phyloP scores from a whole-genome alignment of 2,113 vertebrate species.

The Neogale vison region DNA sequence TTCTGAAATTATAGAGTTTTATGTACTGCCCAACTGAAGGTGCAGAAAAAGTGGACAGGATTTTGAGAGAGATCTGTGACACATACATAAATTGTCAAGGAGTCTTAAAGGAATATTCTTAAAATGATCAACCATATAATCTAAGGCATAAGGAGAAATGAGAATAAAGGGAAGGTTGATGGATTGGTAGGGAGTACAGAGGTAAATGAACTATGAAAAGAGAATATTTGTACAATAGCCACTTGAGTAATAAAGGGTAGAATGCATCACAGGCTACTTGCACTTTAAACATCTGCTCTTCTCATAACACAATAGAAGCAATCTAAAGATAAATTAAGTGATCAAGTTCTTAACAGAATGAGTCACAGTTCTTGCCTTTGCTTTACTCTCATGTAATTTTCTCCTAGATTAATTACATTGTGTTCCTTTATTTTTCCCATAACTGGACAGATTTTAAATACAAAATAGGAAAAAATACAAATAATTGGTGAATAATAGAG shows the following conservation, averaged over 20 bases:
- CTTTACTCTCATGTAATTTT: constrained; percentile 51
- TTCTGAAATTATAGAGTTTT: background rate
- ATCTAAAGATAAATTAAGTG: constrained; percentile 40
- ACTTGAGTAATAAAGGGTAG: constrained; percentile 1
- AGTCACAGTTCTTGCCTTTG: constrained; percentile 30
- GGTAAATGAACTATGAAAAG: background rate
- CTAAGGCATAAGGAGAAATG: background rate
- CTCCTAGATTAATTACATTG: constrained; percentile 22
- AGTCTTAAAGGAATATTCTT: background rate
- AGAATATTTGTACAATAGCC: constrained; percentile 35
- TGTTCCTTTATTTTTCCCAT: background rate
- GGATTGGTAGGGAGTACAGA: background rate
- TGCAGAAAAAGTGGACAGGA: background rate
- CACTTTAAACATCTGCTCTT: constrained; percentile 47
- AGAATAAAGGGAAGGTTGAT: background rate
- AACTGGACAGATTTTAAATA: constrained; percentile 12
- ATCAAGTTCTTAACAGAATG: constrained; percentile 43
- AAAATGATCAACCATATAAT: background rate
- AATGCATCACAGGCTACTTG: background rate
- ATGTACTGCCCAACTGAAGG: background rate
- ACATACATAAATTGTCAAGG: background rate
- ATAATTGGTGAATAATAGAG: background rate
- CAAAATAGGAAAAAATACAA: background rate
- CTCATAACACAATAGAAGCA: constrained; percentile 15
- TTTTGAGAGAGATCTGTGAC: background rate